Percentiles rank a stretch among this genome's conserved stretches.
These are phyloP conservation scores for Macrobrachium nipponense DNA, from an alignment of 1,140 invertebrate species.

Conservation along the genomic window DNA sequence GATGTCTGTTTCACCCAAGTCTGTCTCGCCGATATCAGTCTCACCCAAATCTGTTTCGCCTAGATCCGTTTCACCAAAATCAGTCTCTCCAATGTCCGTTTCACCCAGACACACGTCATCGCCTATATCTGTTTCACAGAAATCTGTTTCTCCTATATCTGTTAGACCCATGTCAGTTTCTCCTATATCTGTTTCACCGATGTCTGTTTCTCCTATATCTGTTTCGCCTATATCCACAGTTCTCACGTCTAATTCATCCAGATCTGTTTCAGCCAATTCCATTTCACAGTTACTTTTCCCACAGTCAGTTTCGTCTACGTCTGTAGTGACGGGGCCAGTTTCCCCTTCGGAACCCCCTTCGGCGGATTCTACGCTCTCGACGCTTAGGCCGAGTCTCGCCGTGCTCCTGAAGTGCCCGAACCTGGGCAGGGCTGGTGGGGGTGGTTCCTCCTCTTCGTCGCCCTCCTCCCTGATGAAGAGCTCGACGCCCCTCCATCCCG, in stretches of 20 bases:
- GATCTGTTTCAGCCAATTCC: neutral
- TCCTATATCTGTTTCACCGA: neutral
- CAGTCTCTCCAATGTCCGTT: slow-evolving; percentile 17
- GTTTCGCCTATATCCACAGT: neutral
- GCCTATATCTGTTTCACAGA: slow-evolving; percentile 11
- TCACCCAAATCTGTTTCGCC: no score
- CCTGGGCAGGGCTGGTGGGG: neutral
- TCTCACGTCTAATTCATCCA: neutral
- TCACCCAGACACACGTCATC: slow-evolving; percentile 5
- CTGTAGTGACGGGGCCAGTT: neutral
- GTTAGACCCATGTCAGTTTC: slow-evolving; percentile 17
- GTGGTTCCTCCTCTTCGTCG: neutral
- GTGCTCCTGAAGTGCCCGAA: neutral
- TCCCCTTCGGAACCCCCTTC: neutral
- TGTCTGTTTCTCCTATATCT: neutral
- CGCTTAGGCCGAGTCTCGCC: neutral
- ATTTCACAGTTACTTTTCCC: no score
- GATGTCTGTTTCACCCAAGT: neutral
- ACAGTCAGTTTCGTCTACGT: no score
- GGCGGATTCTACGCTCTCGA: neutral
- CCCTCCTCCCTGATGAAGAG: slow-evolving; percentile 34
- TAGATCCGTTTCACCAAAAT: neutral
- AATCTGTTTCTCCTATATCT: slow-evolving; percentile 15
- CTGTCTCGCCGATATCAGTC: neutral
- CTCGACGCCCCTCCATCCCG: slow-evolving; percentile 36